Base-by-base conservation (phyloP, 2,888 invertebrate species). In the Philopedon plagiatum region DNA sequence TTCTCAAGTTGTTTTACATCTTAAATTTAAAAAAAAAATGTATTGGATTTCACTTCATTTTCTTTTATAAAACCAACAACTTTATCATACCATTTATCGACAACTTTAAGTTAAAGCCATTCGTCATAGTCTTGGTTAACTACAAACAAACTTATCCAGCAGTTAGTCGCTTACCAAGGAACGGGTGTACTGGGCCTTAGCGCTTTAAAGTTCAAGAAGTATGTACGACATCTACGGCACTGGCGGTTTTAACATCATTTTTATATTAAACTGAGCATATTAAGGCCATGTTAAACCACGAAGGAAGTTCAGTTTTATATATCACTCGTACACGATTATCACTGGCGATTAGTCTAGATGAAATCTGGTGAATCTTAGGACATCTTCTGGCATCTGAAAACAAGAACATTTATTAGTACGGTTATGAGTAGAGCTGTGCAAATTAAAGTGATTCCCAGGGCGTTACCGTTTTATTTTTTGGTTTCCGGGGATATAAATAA, bases 201-300 rank as follows among this genome's bases (percentile, higher is more conserved):
- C 46, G 49, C 46, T 62, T 62, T 46, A 26, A 32, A 60, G 44
- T 60, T 67, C 69, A 66, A 69, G 69, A 68, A 68, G 74, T 60
- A 58, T 76, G 63, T 72, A 75, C 77, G 76, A 77, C 76, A 75
- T 75, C 76, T 76, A 78, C 78, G 78, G 78, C 78, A 79, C 79
- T 76, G 75, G 76, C 77, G 78, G 78, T 75, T 66, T 77, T 75
- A 77, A 78, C 75, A 72, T 77, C 76, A 74, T 73, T 74, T 74
- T 75, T 75, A 76, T 62, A 75, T 69, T 73, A 75, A 75, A 76
- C 77, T 79, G 78, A 78, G 79, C 78, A 78, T 76, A 76, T 78
- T 82, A 80, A 82, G 81, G 81, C 81, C 82, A 79, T 82, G 71
- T 76, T 76, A 76, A 82, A 81, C 81, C 81, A 80, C 79, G 79